Base-by-base conservation (phyloP, 1,140 invertebrate species). In the Zelostemma sp. region DNA sequence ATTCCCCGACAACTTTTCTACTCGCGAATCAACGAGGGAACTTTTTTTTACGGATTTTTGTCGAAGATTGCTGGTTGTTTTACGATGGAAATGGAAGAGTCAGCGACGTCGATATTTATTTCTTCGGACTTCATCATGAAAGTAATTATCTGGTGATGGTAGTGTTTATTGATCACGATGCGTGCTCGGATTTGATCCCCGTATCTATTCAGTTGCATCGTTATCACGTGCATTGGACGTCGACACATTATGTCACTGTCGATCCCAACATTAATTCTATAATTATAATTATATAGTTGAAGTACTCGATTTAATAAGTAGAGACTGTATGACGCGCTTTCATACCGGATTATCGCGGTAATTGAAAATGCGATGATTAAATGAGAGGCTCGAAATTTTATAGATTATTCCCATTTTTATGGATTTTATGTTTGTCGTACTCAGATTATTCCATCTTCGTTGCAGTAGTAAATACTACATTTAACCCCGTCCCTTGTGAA, bases 151-250 rank as follows among this genome's bases (percentile, higher is more conserved):
- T 62, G 18, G 14, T 33, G 48, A 38, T 46, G 56, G 55, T 64
- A 51, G 38, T 57, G 48, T 57, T 64, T 64, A 57, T 64, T 57
- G 61, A 64, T 64, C 40, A 57, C 51, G 40, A 16, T n/a, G 40
- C 45, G 61, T 51, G 43, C 54, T 49, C 14, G n/a, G 6, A 64
- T 18, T 28, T 38, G 49, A 63, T 55, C 41, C 14, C 1, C 14
- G 15, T 49, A 50, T 46, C 28, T 56, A 63, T 56, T 55, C 8
- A 25, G n/a, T 33, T n/a, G 46, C 25, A 33, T 55, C 60, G 60
- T 63, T 63, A 63, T 63, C 60, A 56, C 43, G 46, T 56, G 51
- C 43, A 56, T 63, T 63, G 60, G 46, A 56, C 53, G 50, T 50
- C 46, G 38, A 35, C 51, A 56, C 54, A 57, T 64, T 64, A 64